phyloP scores from a whole-genome alignment of 2,797 vertebrate species.

The Psittacula derbiana region DNA sequence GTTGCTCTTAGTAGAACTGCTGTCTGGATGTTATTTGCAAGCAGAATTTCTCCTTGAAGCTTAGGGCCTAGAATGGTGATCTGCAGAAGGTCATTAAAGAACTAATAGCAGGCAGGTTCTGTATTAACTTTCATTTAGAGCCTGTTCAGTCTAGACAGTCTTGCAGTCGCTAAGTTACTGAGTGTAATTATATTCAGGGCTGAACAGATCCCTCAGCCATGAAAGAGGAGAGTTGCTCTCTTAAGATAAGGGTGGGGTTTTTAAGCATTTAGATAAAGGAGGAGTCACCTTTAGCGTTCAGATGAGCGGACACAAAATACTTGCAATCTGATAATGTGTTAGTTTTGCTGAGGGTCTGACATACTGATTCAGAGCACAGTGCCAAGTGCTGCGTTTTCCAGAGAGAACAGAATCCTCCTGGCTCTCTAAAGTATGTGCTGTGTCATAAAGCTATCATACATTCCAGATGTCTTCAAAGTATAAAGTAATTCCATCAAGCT shows the following conservation, averaged over 20 bases:
- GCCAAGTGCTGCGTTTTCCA: constrained; percentile 8
- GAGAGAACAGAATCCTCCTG: neutral
- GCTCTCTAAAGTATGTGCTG: constrained; percentile 31
- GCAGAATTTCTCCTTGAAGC: neutral
- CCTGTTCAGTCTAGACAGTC: neutral
- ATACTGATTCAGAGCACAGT: neutral
- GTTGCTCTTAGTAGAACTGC: neutral
- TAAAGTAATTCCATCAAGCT: constrained; percentile 35
- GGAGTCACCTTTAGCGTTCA: neutral
- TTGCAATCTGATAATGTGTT: neutral
- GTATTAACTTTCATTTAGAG: neutral
- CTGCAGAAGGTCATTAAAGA: constrained; percentile 15
- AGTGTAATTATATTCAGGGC: neutral
- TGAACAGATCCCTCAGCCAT: neutral
- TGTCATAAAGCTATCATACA: constrained; percentile 54
- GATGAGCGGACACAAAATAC: neutral
- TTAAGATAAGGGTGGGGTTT: neutral
- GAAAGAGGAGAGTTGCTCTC: neutral
- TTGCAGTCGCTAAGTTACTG: neutral
- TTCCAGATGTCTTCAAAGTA: constrained; percentile 49
- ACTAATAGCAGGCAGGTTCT: neutral
- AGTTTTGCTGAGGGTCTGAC: neutral
- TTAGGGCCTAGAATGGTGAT: neutral
- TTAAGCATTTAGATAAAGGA: neutral
- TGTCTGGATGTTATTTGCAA: neutral